Conservation (phyloP, 2,113 vertebrate species). For the Pandion haliaetus region DNA sequence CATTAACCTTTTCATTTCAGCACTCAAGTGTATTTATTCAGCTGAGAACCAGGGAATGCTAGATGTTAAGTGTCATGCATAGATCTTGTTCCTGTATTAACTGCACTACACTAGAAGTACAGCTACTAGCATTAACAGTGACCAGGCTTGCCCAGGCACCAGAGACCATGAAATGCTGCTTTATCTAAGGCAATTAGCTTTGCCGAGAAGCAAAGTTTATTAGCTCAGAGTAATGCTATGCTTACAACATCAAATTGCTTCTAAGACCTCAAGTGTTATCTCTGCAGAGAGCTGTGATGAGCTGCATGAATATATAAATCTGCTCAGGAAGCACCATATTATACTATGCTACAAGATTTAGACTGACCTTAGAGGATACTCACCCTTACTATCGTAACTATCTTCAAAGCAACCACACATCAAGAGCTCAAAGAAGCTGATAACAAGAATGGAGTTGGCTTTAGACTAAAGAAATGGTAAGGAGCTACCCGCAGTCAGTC, state of each 20-base stretch:
- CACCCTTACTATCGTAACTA: neutral
- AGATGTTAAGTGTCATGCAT: neutral
- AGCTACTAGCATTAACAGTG: neutral
- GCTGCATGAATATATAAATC: neutral
- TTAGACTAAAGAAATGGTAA: neutral
- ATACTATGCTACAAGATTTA: neutral
- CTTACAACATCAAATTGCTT: neutral
- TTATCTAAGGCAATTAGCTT: neutral
- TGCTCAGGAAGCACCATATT: neutral
- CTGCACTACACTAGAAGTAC: neutral
- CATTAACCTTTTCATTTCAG: neutral
- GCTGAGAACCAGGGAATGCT: neutral
- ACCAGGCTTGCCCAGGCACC: neutral
- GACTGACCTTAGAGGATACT: neutral
- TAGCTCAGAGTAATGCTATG: neutral
- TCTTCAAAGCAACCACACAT: neutral
- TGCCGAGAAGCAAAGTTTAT: neutral
- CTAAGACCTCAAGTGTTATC: neutral
- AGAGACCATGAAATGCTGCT: neutral
- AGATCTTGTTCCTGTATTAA: neutral
- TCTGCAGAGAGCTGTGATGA: neutral
- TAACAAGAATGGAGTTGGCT: neutral
- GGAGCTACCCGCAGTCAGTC: neutral
- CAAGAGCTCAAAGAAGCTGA: neutral
- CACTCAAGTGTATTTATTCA: neutral